Percentiles rank a stretch among this genome's conserved stretches.
Evolutionary conservation across 2,797 vertebrate species (phyloP).

Genomic region (Gymnopithys bicolor): DNA sequence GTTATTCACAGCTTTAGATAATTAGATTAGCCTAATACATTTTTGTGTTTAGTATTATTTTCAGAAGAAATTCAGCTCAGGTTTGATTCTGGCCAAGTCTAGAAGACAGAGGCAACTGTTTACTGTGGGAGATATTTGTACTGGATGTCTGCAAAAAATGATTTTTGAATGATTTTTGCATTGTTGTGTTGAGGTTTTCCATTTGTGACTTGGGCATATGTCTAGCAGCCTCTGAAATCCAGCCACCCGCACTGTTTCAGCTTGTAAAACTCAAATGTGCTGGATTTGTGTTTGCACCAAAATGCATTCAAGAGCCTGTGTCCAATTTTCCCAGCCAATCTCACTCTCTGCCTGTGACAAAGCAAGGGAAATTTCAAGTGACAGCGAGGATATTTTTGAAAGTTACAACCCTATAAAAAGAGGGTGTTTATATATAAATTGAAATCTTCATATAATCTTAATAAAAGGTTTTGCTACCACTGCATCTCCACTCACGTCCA

Average conservation of each 20-base stretch:
- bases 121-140: not conserved
- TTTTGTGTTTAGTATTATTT: not conserved
- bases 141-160: not conserved
- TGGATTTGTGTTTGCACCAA: slow-evolving; percentile 16
- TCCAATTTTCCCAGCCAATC: not conserved
- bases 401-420: slow-evolving; percentile 24
- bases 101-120: not conserved
- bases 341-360: not conserved
- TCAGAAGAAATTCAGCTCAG: not conserved
- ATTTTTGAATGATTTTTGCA: not conserved
- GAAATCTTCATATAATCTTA: slow-evolving; percentile 59
- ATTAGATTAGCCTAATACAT: not conserved
- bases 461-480: slow-evolving; percentile 55
- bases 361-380: not conserved
- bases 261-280: not conserved
- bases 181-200: not conserved
- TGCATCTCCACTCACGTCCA: not conserved
- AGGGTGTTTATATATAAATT: slow-evolving; percentile 54
- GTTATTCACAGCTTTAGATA: not conserved
- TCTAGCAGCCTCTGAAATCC: slow-evolving; percentile 37
- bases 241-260: not conserved
- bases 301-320: not conserved
- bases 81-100: not conserved
- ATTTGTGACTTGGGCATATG: slow-evolving; percentile 1
- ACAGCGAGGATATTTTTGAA: not conserved